Percentiles rank a stretch among this genome's conserved stretches.
These are phyloP conservation scores for Drosophila atroscutellata DNA, from an alignment of 2,888 invertebrate species.

Conservation along the genomic window DNA sequence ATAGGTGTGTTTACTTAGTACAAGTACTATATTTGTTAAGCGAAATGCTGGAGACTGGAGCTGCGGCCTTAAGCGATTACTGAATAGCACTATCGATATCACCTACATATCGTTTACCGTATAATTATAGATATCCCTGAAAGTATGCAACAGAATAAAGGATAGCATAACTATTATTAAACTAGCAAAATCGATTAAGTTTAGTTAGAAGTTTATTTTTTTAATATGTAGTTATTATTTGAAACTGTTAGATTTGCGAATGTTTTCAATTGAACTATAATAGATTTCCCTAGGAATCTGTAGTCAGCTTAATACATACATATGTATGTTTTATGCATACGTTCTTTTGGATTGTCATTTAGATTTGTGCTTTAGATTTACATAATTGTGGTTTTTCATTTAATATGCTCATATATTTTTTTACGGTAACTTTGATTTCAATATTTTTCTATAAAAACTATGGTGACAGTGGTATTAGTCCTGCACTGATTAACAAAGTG, in stretches of 20 bases:
- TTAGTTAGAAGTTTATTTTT: conserved; percentile 67
- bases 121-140: conserved; percentile 3
- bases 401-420: background rate
- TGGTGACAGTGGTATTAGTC: background rate
- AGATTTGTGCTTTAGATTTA: conserved; percentile 42
- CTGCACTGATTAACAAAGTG: background rate
- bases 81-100: conserved; percentile 38
- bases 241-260: background rate
- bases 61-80: background rate
- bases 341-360: conserved; percentile 33
- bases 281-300: background rate
- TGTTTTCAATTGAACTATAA: background rate
- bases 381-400: conserved; percentile 2
- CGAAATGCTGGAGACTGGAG: background rate
- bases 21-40: background rate
- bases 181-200: conserved; percentile 1
- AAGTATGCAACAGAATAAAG: conserved; percentile 6
- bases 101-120: background rate
- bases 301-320: conserved; percentile 9
- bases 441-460: background rate
- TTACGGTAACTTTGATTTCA: background rate
- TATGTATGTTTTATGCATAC: conserved; percentile 29
- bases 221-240: conserved; percentile 47
- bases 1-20: background rate
- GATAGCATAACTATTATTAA: fast-evolving